Percentiles rank a stretch among this genome's conserved stretches.
phyloP scores from a whole-genome alignment of 64 coral and sea anemone species.

The Montipora capricornis region DNA sequence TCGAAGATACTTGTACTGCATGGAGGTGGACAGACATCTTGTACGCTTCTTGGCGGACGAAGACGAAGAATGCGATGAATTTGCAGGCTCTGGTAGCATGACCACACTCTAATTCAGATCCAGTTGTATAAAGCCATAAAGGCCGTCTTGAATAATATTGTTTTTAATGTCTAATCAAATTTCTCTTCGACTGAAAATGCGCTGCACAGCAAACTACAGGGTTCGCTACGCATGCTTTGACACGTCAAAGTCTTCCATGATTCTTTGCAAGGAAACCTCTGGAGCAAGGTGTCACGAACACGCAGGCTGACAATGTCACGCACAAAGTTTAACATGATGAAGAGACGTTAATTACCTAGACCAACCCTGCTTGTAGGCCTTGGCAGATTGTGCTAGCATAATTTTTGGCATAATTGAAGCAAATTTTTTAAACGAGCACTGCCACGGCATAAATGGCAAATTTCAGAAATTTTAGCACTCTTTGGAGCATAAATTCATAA shows the following conservation, averaged over 20 bases:
- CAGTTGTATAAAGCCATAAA: background rate
- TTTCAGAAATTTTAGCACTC: too few relatives aligned
- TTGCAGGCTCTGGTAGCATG: constrained; percentile 81
- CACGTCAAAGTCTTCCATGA: constrained; percentile 81
- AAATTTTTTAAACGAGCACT: too few relatives aligned
- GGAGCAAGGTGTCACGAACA: background rate
- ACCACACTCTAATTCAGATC: constrained; percentile 2
- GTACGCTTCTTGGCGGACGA: constrained; percentile 73
- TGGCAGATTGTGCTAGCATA: too few relatives aligned
- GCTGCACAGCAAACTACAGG: background rate
- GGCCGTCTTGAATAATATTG: background rate
- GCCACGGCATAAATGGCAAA: too few relatives aligned
- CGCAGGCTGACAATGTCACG: background rate
- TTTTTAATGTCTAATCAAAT: background rate
- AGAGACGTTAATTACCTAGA: too few relatives aligned
- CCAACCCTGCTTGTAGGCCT: too few relatives aligned
- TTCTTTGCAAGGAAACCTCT: constrained; percentile 25
- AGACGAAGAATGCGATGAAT: constrained; percentile 70
- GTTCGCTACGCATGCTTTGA: constrained; percentile 92
- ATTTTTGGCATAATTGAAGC: too few relatives aligned
- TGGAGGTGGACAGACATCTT: constrained; percentile 84
- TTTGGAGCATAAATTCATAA: too few relatives aligned
- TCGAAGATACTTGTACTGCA: constrained; percentile 92
- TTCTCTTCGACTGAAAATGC: constrained; percentile 11
- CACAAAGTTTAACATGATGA: too few relatives aligned